Percentiles rank a stretch among this genome's conserved stretches.
phyloP scores from a whole-genome alignment of 2,113 vertebrate species.

The Isichthys henryi region DNA sequence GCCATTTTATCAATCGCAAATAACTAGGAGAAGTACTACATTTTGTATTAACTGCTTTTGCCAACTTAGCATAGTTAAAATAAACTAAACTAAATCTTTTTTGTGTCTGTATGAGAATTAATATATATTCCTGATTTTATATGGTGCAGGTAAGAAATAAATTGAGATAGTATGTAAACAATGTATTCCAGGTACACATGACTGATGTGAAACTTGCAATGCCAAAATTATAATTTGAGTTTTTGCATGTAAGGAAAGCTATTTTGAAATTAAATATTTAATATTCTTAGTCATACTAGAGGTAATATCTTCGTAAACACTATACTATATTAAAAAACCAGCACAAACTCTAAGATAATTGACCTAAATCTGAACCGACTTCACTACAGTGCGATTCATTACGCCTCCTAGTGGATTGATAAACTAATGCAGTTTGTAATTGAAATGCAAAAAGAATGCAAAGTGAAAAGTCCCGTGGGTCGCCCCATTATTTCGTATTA shows the following conservation, averaged over 20 bases:
- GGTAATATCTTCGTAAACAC: not conserved
- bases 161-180: not conserved
- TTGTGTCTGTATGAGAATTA: not conserved
- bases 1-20: not conserved
- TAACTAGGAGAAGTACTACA: not conserved
- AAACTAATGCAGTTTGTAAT: conserved; percentile 26
- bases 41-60: not conserved
- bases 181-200: not conserved
- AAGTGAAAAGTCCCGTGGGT: not conserved
- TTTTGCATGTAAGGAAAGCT: not conserved
- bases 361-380: conserved; percentile 16
- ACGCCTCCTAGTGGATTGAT: not conserved
- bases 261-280: not conserved
- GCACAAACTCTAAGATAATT: not conserved
- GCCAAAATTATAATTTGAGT: not conserved
- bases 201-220: not conserved
- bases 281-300: not conserved
- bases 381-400: not conserved
- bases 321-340: not conserved
- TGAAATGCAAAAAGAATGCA: conserved; percentile 34
- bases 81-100: not conserved
- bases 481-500: not conserved
- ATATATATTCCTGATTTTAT: not conserved
- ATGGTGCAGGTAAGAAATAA: not conserved
- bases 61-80: not conserved